Evolutionary conservation across 1,140 invertebrate species (phyloP).

Genomic region (Danaus plexippus): DNA sequence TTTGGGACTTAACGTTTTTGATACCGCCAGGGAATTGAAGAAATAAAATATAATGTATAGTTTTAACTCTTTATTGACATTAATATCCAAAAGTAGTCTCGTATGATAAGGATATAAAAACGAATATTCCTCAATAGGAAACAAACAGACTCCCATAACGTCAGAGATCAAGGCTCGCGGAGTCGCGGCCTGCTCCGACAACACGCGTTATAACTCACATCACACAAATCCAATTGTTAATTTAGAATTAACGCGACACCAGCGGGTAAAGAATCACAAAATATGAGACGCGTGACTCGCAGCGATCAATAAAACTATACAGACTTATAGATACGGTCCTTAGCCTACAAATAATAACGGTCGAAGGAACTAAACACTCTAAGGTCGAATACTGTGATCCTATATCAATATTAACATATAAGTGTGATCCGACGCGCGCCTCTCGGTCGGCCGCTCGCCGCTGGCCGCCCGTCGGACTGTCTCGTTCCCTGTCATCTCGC

Average conservation of each 20-base stretch:
- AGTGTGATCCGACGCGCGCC: conserved; percentile 21
- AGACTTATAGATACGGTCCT: conserved; percentile 11
- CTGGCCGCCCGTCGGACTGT: background rate
- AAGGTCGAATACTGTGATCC: conserved; percentile 36
- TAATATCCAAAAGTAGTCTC: conserved; percentile 35
- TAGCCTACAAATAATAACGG: conserved; percentile 14
- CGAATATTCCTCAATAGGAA: conserved; percentile 18
- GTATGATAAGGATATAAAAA: conserved; percentile 32
- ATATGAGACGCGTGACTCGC: background rate
- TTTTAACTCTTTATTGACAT: conserved; percentile 35
- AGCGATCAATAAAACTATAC: conserved; percentile 6
- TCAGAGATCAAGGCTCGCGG: too few relatives aligned
- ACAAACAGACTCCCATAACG: conserved; percentile 1
- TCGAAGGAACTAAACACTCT: conserved; percentile 32
- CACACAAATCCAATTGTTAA: conserved; percentile 17
- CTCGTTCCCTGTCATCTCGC: conserved; percentile 13
- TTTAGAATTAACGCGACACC: conserved; percentile 22
- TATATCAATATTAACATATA: conserved; percentile 23
- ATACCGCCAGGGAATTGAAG: background rate
- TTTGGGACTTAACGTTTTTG: too few relatives aligned
- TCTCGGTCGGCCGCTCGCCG: conserved; percentile 1
- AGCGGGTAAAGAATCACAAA: conserved; percentile 5
- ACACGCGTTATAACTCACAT: conserved; percentile 11
- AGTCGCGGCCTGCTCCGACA: too few relatives aligned
- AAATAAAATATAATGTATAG: background rate